Evolutionary conservation across 2,888 invertebrate species (phyloP), one percentile per base, ranked within the genome.

Genomic region (Drosophila borborema): DNA sequence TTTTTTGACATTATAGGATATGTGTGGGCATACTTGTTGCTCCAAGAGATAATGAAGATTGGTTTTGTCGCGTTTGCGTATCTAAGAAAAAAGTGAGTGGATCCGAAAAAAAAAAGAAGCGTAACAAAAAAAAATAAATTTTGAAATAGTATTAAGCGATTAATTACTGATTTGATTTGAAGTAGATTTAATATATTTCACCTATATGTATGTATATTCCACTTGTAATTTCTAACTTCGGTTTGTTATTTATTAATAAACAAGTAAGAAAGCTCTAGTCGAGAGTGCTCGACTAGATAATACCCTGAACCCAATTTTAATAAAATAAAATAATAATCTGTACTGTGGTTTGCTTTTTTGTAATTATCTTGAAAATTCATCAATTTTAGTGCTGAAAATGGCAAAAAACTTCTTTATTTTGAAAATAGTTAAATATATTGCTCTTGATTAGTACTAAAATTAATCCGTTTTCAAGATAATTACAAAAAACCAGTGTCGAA

Each of bases 21-120:
- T 97, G 97, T 84, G 97, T 97, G 34, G 97, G 97, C n/a, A 97
- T 97, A 90, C 96, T 96, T 86, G 96, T 97, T 59, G 96, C 97
- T 54, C 97, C 97, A 0, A 96, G 96, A 73, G 97, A 97, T 75
- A 96, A 96, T 23, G 98, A 97, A 90, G 96, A 97, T 92, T 99
- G 99, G 99, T 99, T 97, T 93, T 99, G 99, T 92, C 95, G 96
- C 70, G 95, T 96, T 46, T 99, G 99, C 91, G 94, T 96, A 59
- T 95, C 95, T 3, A 97, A 96, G 85, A 96, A 97, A 76, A 96
- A 96, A 79, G 96, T 89, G 80, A 87, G 91, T 65, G 87, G 84
- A 10, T 79, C 81, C 12, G 93, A 93, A 48, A 92, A 92, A 36
- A 93, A 93, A 61, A 92, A 91, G 23, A 93, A 92, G 69, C 88